Base-by-base conservation (phyloP, 2,797 vertebrate genomes). In the Acanthurus leucopareius region DNA sequence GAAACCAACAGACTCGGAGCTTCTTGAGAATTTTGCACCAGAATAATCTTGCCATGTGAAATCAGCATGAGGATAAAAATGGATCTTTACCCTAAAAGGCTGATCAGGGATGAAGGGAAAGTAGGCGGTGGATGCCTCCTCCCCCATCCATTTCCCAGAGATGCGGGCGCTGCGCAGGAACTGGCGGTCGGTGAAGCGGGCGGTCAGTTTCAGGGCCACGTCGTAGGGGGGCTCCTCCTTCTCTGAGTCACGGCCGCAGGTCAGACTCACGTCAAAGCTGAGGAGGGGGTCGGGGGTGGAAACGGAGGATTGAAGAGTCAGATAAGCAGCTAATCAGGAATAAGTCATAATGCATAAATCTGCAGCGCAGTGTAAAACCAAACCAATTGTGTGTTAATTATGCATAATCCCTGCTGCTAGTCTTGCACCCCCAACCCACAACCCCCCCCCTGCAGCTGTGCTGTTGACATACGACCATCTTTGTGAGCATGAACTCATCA, bases 41-140 rank as follows among this genome's bases (percentile, higher is more conserved):
- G 0, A 51, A 32, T 3, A 61, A 32, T 25, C 66, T 35, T 35
- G 49, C 48, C 14, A 10, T 22, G 28, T 15, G 17, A 32, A 32
- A 35, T 1, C 1, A 2, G 28, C 13, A n/a, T 35, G 54, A 58
- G 58, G 9, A 19, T 10, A 15, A 48, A 47, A 44, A 45, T 19
- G 44, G 16, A 11, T 28, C 3, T 60, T 91, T 95, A 99, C 98
- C 96, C 97, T 96, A 90, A 99, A 99, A 44, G 98, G 98, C 88
- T 99, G 98, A 89, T 99, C 97, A 0, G 97, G 97, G 89, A 99
- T 99, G 93, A 99, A 99, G 0, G 98, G 98, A 56, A 99, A 99
- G 89, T 99, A 99, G 69, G 93, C 92, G 63, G 97, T 98, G 66
- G 97, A 94, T 0, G 95, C 95, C 80, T 99, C 97, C 84, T 98